phyloP scores from a whole-genome alignment of 2,797 vertebrate species.

The Acipenser transmontanus region DNA sequence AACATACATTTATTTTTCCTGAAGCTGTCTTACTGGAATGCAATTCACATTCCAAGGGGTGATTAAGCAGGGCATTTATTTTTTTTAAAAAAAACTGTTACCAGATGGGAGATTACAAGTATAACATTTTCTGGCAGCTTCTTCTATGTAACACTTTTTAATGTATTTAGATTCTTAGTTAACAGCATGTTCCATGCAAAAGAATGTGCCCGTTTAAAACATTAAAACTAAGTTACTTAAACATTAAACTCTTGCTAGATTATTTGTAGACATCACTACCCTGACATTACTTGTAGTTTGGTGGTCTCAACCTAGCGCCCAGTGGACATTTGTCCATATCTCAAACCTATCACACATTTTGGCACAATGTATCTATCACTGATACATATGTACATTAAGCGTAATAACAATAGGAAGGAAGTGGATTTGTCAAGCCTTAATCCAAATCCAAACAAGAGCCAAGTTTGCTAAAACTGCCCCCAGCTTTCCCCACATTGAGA shows the following conservation, averaged over 20 bases:
- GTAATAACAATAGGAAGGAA: no score
- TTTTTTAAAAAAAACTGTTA: conserved; percentile 1
- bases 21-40: conserved; percentile 38
- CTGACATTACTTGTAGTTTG: no score
- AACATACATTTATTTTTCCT: conserved; percentile 12
- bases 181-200: not conserved
- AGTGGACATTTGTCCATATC: no score
- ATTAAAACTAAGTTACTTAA: not conserved
- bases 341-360: no score
- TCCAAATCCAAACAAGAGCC: no score
- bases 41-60: conserved; percentile 35
- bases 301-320: no score
- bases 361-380: no score
- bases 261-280: no score
- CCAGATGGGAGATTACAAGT: conserved; percentile 24
- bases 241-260: conserved; percentile 13
- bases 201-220: not conserved
- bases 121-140: not conserved
- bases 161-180: not conserved
- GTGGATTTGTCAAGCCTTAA: no score
- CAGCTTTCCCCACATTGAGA: no score
- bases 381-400: no score
- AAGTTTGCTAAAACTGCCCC: no score
- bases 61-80: conserved; percentile 27
- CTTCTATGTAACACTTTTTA: not conserved